Base-by-base conservation (phyloP, 2,888 invertebrate genomes). In the Suillia variegata region DNA sequence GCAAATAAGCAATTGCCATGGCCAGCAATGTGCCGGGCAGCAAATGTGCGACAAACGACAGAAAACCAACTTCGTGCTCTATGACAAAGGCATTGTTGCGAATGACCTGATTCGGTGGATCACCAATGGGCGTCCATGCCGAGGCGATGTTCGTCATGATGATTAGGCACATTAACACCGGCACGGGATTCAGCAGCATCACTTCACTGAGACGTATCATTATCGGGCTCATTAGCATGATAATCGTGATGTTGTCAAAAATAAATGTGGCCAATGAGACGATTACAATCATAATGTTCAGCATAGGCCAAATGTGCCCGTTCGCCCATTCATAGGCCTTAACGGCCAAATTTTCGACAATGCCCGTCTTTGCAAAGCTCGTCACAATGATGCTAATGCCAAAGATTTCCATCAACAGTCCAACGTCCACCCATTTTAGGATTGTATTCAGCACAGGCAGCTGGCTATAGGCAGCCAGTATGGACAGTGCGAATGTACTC, bases 281-380 rank as follows among this genome's bases (percentile, higher is more conserved):
- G 3, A 54, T 15, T 18, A 62, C 10, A 1, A 62, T 55, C 2
- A 67, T 4, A 13, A 52, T 45, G 17, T 67, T 63, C 1, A 69
- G 24, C 54, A 67, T 56, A 6, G 69, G 69, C 69, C 69, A 69
- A 18, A 69, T 65, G 20, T 69, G 69, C 0, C 69, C 69, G 50
- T 69, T 65, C 15, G 65, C 56, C 13, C 62, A 3, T 34, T 67
- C 56, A 48, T 65, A 69, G 4, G 53, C 45, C 6, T 54, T 17
- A 4, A 67, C 65, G 0, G 67, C 67, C 49, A 69, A 42, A 48
- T 65, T 55, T 22, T 68, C 68, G 20, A 65, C 62, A 2, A 68
- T 38, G 4, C 69, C 68, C 0, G 68, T 68, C 21, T 68, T 64
- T 2, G 62, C 55, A 15, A 64, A 13, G 6, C 66, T 48, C 2